These are phyloP conservation scores for Catajapyx aquilonaris DNA, from an alignment of 1,140 invertebrate genomes.

Conservation along the genomic window DNA sequence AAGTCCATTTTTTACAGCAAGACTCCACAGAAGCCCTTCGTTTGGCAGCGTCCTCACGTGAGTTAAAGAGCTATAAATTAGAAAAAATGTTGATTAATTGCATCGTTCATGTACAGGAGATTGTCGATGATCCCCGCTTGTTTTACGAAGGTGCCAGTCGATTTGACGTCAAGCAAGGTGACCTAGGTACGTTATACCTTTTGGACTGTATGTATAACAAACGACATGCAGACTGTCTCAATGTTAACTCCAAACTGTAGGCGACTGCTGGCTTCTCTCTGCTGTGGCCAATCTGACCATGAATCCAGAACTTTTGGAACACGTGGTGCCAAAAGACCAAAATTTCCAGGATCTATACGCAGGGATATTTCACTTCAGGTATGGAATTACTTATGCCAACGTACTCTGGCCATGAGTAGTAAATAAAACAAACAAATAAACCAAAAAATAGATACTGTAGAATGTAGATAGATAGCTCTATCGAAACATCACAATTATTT, in stretches of 20 bases:
- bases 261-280: slow-evolving; percentile 93
- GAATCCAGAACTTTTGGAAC: slow-evolving; percentile 65
- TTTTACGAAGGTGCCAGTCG: background rate
- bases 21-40: background rate
- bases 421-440: no score
- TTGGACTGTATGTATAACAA: no score
- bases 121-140: background rate
- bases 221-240: no score
- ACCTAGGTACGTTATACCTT: background rate
- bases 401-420: no score
- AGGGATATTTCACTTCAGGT: slow-evolving; percentile 84
- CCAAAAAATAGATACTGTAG: no score
- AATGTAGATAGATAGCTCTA: background rate
- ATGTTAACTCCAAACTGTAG: slow-evolving; percentile 16
- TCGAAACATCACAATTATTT: slow-evolving; percentile 2
- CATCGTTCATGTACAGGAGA: background rate
- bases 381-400: no score
- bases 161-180: background rate
- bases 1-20: slow-evolving; percentile 2
- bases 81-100: background rate
- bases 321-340: slow-evolving; percentile 89
- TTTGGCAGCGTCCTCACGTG: background rate
- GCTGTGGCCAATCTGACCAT: slow-evolving; percentile 88
- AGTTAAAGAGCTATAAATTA: background rate
- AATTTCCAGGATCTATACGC: slow-evolving; percentile 79